These are phyloP conservation scores for Trichopria drosophilae DNA, from an alignment of 2,888 invertebrate species.

Conservation along the genomic window DNA sequence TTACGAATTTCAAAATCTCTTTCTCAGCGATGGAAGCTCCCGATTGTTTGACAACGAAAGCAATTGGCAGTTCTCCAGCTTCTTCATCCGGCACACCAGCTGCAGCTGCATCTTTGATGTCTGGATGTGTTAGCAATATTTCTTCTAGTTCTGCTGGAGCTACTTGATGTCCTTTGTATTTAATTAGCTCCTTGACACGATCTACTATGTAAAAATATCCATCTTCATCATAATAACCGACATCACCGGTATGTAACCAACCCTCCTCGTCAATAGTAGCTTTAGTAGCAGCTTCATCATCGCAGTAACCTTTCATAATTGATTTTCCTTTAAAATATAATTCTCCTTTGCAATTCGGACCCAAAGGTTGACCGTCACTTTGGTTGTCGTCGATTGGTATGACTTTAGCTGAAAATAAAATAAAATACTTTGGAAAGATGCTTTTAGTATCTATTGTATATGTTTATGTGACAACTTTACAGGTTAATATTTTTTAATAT, in stretches of 20 bases:
- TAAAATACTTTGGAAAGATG: too few species aligned
- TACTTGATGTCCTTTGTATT: conserved; percentile 85
- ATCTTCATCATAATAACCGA: conserved; percentile 79
- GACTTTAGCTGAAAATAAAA: conserved; percentile 37
- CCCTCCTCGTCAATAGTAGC: conserved; percentile 72
- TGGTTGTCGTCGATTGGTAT: conserved; percentile 54
- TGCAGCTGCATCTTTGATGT: conserved; percentile 78
- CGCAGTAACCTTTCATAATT: conserved; percentile 83
- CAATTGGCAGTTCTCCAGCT: conserved; percentile 76
- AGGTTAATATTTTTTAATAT: too few species aligned
- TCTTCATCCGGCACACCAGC: conserved; percentile 74
- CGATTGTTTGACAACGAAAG: conserved; percentile 72
- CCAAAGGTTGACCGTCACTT: conserved; percentile 58
- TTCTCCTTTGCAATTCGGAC: conserved; percentile 75
- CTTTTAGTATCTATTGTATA: too few species aligned
- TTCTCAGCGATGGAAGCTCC: conserved; percentile 60
- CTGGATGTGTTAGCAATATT: conserved; percentile 70
- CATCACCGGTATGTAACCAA: conserved; percentile 78
- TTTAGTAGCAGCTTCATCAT: conserved; percentile 68
- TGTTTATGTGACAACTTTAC: too few species aligned
- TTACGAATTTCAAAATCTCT: conserved; percentile 62
- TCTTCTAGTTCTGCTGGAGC: conserved; percentile 88
- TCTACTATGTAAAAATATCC: conserved; percentile 81
- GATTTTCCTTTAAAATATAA: conserved; percentile 80
- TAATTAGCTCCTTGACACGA: conserved; percentile 85